Conservation (phyloP, 2,113 vertebrate genomes). For the Damaliscus lunatus region DNA sequence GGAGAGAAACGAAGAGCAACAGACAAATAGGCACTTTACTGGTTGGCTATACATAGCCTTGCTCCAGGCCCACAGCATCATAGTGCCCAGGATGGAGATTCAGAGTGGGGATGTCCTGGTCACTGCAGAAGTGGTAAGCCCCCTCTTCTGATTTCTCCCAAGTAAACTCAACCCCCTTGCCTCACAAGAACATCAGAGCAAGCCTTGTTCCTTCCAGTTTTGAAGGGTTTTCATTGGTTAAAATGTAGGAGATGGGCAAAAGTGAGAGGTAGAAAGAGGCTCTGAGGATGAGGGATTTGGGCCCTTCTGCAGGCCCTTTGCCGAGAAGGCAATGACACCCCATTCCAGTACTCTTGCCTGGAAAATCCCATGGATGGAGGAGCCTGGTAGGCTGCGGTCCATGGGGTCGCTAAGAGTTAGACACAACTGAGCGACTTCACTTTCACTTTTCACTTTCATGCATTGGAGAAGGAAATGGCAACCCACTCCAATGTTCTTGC, state of each 20-base stretch:
- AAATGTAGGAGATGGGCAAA: conserved; percentile 85
- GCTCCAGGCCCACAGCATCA: not conserved
- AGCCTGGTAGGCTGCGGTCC: not conserved
- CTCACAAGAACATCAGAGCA: conserved; percentile 76
- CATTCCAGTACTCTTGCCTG: not conserved
- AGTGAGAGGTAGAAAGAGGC: conserved; percentile 83
- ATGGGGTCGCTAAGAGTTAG: not conserved
- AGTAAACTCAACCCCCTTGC: conserved; percentile 37
- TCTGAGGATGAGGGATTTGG: conserved; percentile 83
- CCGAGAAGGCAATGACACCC: not conserved
- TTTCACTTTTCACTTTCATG: not conserved
- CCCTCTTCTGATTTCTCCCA: not conserved
- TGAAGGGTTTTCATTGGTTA: conserved; percentile 87
- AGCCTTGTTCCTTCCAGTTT: conserved; percentile 72
- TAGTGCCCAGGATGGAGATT: not conserved
- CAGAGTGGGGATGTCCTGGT: not conserved
- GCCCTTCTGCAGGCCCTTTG: conserved; percentile 60
- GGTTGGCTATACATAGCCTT: fast-evolving
- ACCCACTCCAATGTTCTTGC: not conserved
- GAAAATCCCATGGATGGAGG: not conserved
- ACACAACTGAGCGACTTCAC: not conserved
- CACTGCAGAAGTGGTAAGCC: fast-evolving
- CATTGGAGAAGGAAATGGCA: not conserved
- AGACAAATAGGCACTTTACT: not conserved
- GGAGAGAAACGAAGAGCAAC: not conserved